Evolutionary conservation across 2,888 invertebrate species (phyloP), one percentile per base, ranked within the genome.

Genomic region (Choristoneura rosaceana): DNA sequence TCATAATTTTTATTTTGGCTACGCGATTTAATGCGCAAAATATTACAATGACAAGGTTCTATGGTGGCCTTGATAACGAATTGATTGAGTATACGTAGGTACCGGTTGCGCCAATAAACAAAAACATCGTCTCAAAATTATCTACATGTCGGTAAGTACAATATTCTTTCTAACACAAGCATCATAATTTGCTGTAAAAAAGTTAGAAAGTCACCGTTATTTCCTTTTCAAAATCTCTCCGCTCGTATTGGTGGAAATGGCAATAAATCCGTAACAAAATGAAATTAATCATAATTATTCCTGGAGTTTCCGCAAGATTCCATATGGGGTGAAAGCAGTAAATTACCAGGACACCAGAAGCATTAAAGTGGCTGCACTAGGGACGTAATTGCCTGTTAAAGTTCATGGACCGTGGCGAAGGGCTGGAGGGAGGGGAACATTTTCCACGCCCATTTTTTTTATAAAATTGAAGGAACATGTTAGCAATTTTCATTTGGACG

Each of bases 311-410:
- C 68, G 17, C 47, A 50, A 68, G 25, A 25, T 34, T 55, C 58
- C 71, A 47, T 71, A 69, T 69, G 60, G 73, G 55, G 60, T n/a
- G 58, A 61, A 15, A 58, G 55, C 71, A 52, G 55, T 45, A 43
- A 68, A 79, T 75, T 80, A 85, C 82, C 80, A 77, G 81, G 81
- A 82, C 79, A 83, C 79, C 81, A 81, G 80, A 74, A 79, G 75
- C 78, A 78, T 81, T 83, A 82, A 81, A 83, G 81, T 81, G 81
- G 80, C 79, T 80, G 80, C 77, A 79, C 82, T 80, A 80, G 83
- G 84, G 84, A 80, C 80, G 84, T 85, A 85, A 85, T 85, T 84
- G 88, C 87, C 89, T 91, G 88, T 92, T 89, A 91, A 91, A 88
- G 85, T 89, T 87, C 87, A 90, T 88, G 91, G 84, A 78, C 87